Conservation (phyloP, 2,888 invertebrate species). For the Eupithecia inturbata region DNA sequence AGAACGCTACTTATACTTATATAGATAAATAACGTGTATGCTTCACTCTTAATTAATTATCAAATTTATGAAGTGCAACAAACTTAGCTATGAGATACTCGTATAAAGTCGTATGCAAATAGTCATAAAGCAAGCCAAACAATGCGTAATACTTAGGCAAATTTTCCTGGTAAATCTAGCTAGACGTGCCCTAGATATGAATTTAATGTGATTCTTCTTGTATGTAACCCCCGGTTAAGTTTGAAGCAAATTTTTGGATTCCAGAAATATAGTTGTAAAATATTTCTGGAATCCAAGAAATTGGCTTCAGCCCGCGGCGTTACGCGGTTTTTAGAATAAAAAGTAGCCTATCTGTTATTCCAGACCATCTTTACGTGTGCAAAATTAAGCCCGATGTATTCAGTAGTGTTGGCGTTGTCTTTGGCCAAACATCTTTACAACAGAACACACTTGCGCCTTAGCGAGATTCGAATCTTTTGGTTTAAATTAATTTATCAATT, state of each 20-base stretch:
- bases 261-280: not conserved
- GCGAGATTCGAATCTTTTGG: too few species aligned
- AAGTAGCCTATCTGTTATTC: too few species aligned
- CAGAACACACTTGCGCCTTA: too few species aligned
- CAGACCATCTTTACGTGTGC: too few species aligned
- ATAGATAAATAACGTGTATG: not conserved
- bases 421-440: too few species aligned
- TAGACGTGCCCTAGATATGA: not conserved
- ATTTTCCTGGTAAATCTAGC: constrained; percentile 2
- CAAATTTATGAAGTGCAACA: constrained; percentile 4
- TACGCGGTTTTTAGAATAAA: too few species aligned
- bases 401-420: too few species aligned
- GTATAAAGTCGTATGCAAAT: not conserved
- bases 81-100: not conserved
- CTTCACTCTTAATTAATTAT: constrained; percentile 23
- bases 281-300: too few species aligned
- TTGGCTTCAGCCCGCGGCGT: too few species aligned
- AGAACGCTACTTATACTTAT: constrained; percentile 7
- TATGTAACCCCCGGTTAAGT: not conserved
- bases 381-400: too few species aligned
- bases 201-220: not conserved
- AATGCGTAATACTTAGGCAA: constrained; percentile 4
- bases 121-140: not conserved
- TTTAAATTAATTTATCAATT: too few species aligned
- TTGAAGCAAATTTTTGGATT: not conserved